A percentile compares a stretch with the other conserved stretches of the same genome.
Evolutionary conservation across 2,888 invertebrate species (phyloP).

Genomic region (Chrysina gloriosa): DNA sequence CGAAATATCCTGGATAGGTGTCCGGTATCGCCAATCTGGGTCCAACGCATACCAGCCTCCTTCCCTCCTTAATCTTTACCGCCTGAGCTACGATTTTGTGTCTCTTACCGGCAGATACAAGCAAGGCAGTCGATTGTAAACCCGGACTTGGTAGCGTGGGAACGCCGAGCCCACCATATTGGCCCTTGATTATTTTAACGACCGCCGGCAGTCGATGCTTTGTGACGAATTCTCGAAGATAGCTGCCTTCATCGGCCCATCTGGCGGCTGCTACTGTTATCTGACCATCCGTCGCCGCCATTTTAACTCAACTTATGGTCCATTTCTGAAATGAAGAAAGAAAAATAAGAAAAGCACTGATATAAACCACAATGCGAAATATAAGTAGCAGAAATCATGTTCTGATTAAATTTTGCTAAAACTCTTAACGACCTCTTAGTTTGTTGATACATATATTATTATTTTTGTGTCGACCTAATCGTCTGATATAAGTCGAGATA

Average conservation of each 20-base stretch:
- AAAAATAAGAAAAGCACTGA: conserved; percentile 10
- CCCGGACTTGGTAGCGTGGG: conserved; percentile 89
- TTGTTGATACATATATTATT: too few species aligned
- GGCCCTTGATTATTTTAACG: conserved; percentile 93
- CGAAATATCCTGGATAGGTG: conserved; percentile 92
- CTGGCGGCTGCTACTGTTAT: conserved; percentile 88
- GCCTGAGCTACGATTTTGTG: conserved; percentile 90
- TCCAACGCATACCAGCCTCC: conserved; percentile 82
- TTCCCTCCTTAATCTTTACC: conserved; percentile 90
- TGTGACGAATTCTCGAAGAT: conserved; percentile 77
- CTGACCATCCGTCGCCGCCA: conserved; percentile 93
- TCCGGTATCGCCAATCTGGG: conserved; percentile 91
- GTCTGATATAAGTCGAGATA: too few species aligned
- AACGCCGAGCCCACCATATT: conserved; percentile 91
- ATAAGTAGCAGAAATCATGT: too few species aligned
- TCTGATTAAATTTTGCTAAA: too few species aligned
- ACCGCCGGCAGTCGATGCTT: conserved; percentile 84
- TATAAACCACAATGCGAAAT: background rate
- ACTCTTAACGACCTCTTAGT: too few species aligned
- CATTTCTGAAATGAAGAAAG: conserved; percentile 69
- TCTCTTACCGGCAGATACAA: conserved; percentile 86
- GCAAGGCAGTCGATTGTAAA: conserved; percentile 85
- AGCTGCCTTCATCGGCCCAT: conserved; percentile 79
- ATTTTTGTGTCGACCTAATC: too few species aligned
- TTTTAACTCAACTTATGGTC: conserved; percentile 63